These are phyloP conservation scores for Drosophila auraria DNA, from an alignment of 1,140 invertebrate species.

Conservation along the genomic window DNA sequence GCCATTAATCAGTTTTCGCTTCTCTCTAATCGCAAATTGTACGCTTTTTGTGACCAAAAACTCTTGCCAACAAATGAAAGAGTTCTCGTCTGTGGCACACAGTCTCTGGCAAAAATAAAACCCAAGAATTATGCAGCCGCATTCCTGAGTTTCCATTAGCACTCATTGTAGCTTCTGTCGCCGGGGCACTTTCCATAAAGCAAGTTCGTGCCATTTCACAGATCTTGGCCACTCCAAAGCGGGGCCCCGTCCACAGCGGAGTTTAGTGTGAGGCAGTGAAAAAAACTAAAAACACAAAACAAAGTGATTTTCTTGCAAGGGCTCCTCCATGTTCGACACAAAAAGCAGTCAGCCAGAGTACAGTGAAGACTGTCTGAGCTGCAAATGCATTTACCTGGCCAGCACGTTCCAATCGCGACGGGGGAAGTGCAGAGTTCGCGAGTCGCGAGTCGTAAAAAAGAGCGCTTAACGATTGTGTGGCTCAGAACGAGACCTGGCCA, in stretches of 20 bases:
- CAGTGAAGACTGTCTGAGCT: slow-evolving; percentile 20
- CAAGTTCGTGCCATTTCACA: slow-evolving; percentile 37
- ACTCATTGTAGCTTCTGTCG: slow-evolving; percentile 12
- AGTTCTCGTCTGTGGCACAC: background rate
- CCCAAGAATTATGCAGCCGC: slow-evolving; percentile 15
- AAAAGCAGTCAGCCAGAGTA: background rate
- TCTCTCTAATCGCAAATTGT: background rate
- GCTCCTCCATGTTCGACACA: slow-evolving; percentile 2
- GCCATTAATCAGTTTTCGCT: background rate
- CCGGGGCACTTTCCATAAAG: slow-evolving; percentile 15
- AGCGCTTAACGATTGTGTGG: slow-evolving; percentile 30
- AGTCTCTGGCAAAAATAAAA: slow-evolving; percentile 17
- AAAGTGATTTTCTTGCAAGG: slow-evolving; percentile 29
- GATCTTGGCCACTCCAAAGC: slow-evolving; percentile 10
- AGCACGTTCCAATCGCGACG: slow-evolving; percentile 26
- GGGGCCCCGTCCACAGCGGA: slow-evolving; percentile 1
- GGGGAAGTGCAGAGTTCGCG: slow-evolving; percentile 35
- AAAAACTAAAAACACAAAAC: slow-evolving; percentile 1
- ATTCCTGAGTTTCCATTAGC: slow-evolving; percentile 36
- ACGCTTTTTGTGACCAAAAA: background rate
- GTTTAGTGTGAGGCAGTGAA: slow-evolving; percentile 12
- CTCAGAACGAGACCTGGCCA: slow-evolving; percentile 34
- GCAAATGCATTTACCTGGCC: slow-evolving; percentile 25
- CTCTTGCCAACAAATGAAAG: background rate
- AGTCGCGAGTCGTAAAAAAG: slow-evolving; percentile 44